Evolutionary conservation across 2,888 invertebrate genomes (phyloP).

Genomic region (Cenopis cana): DNA sequence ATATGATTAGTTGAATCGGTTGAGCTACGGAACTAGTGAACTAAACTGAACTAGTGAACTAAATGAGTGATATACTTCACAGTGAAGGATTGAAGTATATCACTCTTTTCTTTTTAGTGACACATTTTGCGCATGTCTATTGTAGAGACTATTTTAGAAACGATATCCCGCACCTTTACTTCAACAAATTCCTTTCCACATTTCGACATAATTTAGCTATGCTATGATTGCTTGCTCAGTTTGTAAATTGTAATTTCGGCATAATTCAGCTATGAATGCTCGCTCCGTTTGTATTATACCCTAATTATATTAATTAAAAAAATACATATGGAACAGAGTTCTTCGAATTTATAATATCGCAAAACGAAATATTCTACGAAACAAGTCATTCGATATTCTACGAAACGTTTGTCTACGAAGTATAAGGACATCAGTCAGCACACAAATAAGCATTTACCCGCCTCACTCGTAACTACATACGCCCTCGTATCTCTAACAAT

Average conservation of each 20-base stretch:
- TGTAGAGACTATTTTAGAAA: neutral
- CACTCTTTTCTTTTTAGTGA: too few species aligned
- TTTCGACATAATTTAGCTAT: neutral
- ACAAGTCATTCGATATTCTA: neutral
- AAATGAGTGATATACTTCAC: too few species aligned
- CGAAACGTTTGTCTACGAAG: conserved; percentile 4
- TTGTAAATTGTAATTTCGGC: too few species aligned
- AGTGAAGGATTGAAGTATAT: too few species aligned
- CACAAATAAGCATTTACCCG: conserved; percentile 1
- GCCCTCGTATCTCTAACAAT: conserved; percentile 15
- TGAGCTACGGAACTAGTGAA: too few species aligned
- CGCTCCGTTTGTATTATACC: too few species aligned
- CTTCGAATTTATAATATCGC: neutral
- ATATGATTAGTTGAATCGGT: too few species aligned
- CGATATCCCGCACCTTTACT: neutral
- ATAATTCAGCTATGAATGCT: too few species aligned
- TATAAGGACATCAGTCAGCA: neutral
- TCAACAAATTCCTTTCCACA: neutral
- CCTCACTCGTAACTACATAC: conserved; percentile 8
- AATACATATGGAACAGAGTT: neutral
- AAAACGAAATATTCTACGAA: neutral
- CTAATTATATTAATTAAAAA: too few species aligned
- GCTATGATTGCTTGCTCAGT: too few species aligned
- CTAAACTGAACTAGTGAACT: too few species aligned
- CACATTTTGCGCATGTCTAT: too few species aligned